phyloP scores from a whole-genome alignment of 64 coral and sea anemone genomes.

The Platygyra sinensis region DNA sequence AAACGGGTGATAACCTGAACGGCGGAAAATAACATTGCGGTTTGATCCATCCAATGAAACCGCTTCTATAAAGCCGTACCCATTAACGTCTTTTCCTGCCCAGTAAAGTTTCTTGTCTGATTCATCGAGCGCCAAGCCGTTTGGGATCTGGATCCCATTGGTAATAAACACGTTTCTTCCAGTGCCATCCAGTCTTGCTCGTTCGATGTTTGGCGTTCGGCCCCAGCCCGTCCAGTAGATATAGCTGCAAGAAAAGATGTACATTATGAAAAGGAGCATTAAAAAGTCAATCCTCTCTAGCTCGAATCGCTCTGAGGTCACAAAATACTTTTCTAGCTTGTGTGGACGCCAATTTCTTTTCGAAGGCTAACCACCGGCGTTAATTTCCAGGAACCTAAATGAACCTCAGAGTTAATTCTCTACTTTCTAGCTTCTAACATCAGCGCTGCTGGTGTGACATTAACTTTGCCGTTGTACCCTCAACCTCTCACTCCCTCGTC shows the following conservation, averaged over 20 bases:
- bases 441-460: no score
- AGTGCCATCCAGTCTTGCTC: constrained; percentile 11
- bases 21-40: background rate
- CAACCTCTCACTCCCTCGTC: no score
- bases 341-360: no score
- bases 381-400: no score
- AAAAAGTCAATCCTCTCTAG: no score
- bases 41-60: background rate
- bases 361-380: no score
- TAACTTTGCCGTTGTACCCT: no score
- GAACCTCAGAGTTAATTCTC: no score
- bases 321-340: no score
- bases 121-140: background rate
- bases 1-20: background rate
- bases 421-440: no score
- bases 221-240: constrained; percentile 7
- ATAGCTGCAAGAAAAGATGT: background rate
- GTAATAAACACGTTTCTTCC: background rate
- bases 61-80: constrained; percentile 1
- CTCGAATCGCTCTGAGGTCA: no score
- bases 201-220: background rate
- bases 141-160: background rate
- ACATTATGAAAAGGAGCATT: background rate
- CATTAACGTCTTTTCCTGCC: background rate
- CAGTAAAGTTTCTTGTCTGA: constrained; percentile 9